Base-by-base conservation (phyloP, 2,888 invertebrate genomes). In the Amphipyra tragopoginis region DNA sequence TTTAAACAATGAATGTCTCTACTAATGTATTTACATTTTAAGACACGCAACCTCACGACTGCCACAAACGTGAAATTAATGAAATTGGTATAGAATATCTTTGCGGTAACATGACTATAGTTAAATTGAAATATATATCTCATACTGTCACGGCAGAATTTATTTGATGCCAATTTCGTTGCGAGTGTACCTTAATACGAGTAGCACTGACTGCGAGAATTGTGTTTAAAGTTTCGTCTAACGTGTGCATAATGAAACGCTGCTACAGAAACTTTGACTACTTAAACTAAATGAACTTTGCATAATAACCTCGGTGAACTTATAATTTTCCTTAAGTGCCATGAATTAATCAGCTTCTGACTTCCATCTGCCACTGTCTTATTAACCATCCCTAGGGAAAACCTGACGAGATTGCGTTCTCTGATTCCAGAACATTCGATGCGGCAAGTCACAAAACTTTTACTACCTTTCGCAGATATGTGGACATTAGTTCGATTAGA, bases 231-330 rank as follows among this genome's bases (percentile, higher is more conserved):
- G 50, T 60, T 72, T 52, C 44, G 33, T 51, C 58, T 56, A 62
- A 70, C 57, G 52, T 64, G 75, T 81, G 72, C 77, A 77, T 81
- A 79, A 79, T 81, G 71, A 74, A 82, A 70, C 53, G 61, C 42
- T 21, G 47, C 51, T 61, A 56, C 65, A 72, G 58, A 66, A 80
- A 82, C 74, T 80, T 78, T 36, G 59, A 58, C 54, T 65, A 58
- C 61, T 79, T 72, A 70, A 72, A 79, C 72, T 74, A 71, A 75
- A 80, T 81, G 75, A 82, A 79, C 75, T 80, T 77, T 77, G 73
- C 80, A 75, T 81, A 83, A 77, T 75, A 67, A 66, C 71, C 64
- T 65, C 10, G n/a, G 13, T 45, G 42, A 65, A 71, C 60, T 55
- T 29, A 49, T 72, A 73, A 77, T 75, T 74, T 73, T 70, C 51